These are phyloP conservation scores for Pyxicephalus adspersus DNA, from an alignment of 2,113 vertebrate species.

Conservation along the genomic window DNA sequence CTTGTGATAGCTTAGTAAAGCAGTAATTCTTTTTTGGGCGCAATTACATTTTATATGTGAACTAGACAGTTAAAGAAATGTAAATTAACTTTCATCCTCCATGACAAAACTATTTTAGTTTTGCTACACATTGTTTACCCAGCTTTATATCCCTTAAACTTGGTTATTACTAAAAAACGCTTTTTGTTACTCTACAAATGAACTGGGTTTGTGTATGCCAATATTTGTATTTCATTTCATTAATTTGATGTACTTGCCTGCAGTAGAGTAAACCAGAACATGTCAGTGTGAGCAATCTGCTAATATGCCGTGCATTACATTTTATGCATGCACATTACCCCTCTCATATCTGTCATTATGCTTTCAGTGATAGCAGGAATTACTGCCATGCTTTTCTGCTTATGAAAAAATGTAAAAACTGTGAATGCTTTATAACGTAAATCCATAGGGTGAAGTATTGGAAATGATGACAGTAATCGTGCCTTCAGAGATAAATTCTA, in stretches of 20 bases:
- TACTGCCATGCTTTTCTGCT: background rate
- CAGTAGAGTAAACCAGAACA: slow-evolving; percentile 9
- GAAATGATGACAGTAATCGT: background rate
- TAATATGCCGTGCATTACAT: slow-evolving; percentile 16
- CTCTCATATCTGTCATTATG: background rate
- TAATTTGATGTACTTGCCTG: slow-evolving; percentile 7
- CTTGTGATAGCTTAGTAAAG: background rate
- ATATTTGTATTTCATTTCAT: slow-evolving; percentile 41
- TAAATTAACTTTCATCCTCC: slow-evolving; percentile 1
- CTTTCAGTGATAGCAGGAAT: slow-evolving; percentile 3
- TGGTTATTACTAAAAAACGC: background rate
- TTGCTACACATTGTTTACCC: background rate
- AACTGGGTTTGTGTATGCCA: background rate
- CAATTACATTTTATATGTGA: slow-evolving; percentile 13
- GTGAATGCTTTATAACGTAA: background rate
- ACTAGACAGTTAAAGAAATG: background rate
- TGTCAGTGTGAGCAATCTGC: slow-evolving; percentile 17
- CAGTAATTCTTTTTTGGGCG: background rate
- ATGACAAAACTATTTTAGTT: background rate
- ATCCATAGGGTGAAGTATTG: background rate
- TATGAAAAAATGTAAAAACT: background rate
- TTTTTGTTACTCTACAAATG: background rate
- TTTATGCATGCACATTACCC: slow-evolving; percentile 13
- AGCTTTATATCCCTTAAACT: background rate
- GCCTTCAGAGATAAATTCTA: slow-evolving; percentile 6